These are phyloP conservation scores for Platycercus adscitus DNA, from an alignment of 2,113 vertebrate species.

Conservation along the genomic window DNA sequence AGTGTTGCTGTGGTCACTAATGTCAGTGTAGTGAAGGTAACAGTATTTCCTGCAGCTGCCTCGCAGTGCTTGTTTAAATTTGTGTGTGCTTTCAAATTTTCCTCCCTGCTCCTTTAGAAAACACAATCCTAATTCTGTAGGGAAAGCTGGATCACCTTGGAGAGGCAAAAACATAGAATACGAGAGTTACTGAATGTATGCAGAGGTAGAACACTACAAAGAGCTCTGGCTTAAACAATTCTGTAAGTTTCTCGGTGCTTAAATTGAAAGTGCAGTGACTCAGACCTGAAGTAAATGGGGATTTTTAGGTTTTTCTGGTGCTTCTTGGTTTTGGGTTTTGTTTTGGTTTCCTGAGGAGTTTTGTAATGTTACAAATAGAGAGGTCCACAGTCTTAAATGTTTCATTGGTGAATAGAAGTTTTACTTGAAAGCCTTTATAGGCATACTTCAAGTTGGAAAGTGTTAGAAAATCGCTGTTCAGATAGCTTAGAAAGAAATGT, in stretches of 20 bases:
- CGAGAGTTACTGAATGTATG: background rate
- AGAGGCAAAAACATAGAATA: background rate
- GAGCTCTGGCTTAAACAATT: background rate
- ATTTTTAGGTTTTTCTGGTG: background rate
- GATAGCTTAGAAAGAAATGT: background rate
- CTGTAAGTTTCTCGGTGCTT: background rate
- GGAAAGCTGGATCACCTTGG: background rate
- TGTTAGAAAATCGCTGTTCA: background rate
- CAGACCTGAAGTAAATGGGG: background rate
- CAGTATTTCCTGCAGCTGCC: background rate
- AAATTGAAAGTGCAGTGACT: background rate
- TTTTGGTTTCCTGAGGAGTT: background rate
- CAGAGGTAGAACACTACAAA: background rate
- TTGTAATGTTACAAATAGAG: background rate
- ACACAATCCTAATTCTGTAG: background rate
- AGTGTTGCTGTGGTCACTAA: background rate
- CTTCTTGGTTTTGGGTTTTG: background rate
- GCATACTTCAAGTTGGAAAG: background rate
- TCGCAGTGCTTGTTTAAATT: background rate
- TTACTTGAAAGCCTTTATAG: background rate
- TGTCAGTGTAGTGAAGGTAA: background rate
- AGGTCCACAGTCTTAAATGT: background rate
- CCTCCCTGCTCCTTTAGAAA: background rate
- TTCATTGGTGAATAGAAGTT: background rate
- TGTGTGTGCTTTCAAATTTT: background rate